Conservation (phyloP, 2,888 invertebrate genomes). For the Pecten maximus region DNA sequence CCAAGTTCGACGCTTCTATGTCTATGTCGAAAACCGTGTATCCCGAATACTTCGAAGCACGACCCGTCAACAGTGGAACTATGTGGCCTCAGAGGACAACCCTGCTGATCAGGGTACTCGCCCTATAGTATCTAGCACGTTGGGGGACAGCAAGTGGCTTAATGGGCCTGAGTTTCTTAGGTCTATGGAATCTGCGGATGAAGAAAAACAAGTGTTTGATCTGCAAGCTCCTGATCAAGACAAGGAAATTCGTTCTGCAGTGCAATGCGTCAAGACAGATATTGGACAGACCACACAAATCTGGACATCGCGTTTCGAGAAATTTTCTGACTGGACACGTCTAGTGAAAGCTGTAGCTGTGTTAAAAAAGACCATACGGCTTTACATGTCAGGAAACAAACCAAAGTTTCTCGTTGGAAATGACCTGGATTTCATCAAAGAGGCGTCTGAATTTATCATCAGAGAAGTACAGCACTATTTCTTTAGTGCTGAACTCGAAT, state of each 20-base stretch:
- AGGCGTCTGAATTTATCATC: too few relatives aligned
- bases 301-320: background rate
- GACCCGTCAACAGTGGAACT: constrained; percentile 46
- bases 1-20: background rate
- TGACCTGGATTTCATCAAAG: background rate
- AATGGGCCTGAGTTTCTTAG: background rate
- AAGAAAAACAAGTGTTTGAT: background rate
- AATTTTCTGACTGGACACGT: constrained; percentile 42
- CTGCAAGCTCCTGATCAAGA: background rate
- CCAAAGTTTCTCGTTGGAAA: background rate
- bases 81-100: background rate
- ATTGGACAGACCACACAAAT: background rate
- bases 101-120: background rate
- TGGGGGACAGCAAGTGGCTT: background rate
- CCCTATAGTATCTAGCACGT: background rate
- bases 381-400: background rate
- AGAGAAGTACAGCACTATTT: too few relatives aligned
- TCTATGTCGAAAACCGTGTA: background rate
- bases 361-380: too few relatives aligned
- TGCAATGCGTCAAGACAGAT: background rate
- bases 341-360: constrained; percentile 29
- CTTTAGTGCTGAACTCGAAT: too few relatives aligned
- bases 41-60: background rate
- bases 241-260: background rate
- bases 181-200: background rate